Conservation (phyloP, 2,797 vertebrate species). For the Nannoperca australis region DNA sequence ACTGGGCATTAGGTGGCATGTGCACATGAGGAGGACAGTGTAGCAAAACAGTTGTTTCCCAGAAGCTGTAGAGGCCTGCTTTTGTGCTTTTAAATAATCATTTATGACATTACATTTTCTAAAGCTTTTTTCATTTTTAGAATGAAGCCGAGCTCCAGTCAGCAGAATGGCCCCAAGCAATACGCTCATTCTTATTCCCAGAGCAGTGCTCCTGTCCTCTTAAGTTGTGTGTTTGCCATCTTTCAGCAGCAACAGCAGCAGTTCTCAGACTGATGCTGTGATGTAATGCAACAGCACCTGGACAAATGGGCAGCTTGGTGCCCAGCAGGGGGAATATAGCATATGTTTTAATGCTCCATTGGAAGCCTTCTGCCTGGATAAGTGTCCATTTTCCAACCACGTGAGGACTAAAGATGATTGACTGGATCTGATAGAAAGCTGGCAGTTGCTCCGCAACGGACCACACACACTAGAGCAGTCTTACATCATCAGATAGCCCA, state of each 20-base stretch:
- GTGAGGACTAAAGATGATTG: slow-evolving; percentile 64
- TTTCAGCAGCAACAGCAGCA: slow-evolving; percentile 43
- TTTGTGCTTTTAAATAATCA: slow-evolving; percentile 1
- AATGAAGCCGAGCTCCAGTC: neutral
- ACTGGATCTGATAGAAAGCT: slow-evolving; percentile 57
- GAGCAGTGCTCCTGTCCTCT: slow-evolving; percentile 4
- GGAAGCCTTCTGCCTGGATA: slow-evolving; percentile 76
- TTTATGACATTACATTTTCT: neutral
- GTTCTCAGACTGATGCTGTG: slow-evolving; percentile 54
- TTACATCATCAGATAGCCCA: slow-evolving; percentile 61
- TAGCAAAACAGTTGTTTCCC: neutral
- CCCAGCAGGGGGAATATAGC: slow-evolving; percentile 67
- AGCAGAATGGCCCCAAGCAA: neutral
- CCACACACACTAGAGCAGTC: slow-evolving; percentile 50
- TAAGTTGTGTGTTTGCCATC: slow-evolving; percentile 19
- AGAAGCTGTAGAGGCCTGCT: neutral
- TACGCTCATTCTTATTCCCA: slow-evolving; percentile 7
- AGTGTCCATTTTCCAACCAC: slow-evolving; percentile 78
- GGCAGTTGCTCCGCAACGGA: slow-evolving; percentile 64
- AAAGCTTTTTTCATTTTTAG: neutral
- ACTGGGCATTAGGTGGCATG: neutral
- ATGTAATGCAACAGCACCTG: slow-evolving; percentile 75
- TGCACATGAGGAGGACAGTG: neutral
- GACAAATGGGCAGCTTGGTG: slow-evolving; percentile 51
- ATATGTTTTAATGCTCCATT: slow-evolving; percentile 80